A percentile compares a stretch with the other conserved stretches of the same genome.
These are phyloP conservation scores for Mechanitis messenoides DNA, from an alignment of 2,888 invertebrate genomes.

Conservation along the genomic window DNA sequence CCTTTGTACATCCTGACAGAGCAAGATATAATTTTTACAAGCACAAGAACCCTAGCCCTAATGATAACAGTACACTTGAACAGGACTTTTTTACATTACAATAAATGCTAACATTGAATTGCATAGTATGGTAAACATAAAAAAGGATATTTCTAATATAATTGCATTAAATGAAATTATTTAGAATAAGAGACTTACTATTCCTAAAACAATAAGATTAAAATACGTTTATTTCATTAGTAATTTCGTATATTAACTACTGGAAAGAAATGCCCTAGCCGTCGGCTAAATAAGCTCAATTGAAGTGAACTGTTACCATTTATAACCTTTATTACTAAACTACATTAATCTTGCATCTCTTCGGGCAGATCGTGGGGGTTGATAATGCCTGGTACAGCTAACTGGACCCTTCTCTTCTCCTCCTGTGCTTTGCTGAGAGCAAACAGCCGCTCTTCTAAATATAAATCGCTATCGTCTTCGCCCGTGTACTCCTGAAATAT, in stretches of 20 bases:
- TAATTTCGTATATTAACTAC: conserved; percentile 7
- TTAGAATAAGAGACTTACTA: conserved; percentile 9
- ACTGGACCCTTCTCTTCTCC: conserved; percentile 93
- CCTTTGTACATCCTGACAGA: conserved; percentile 66
- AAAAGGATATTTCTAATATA: conserved; percentile 9
- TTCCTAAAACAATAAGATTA: neutral
- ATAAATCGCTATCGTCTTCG: conserved; percentile 98
- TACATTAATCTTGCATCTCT: conserved; percentile 91
- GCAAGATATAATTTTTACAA: conserved; percentile 55
- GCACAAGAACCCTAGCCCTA: conserved; percentile 50
- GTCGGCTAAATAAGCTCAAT: conserved; percentile 18
- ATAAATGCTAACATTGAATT: conserved; percentile 9
- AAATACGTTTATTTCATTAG: neutral
- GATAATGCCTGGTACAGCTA: conserved; percentile 96
- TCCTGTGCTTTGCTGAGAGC: conserved; percentile 93
- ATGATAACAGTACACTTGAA: conserved; percentile 44
- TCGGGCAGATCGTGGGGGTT: conserved; percentile 97
- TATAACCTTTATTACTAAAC: conserved; percentile 31
- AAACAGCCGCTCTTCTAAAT: conserved; percentile 95
- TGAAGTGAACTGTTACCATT: conserved; percentile 44
- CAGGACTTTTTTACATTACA: conserved; percentile 9
- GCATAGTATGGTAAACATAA: conserved; percentile 1
- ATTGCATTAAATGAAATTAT: conserved; percentile 17
- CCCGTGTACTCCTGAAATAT: conserved; percentile 95
- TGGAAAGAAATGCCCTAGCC: conserved; percentile 8